Conservation (phyloP, 2,113 vertebrate species). For the Meleagris gallopavo region DNA sequence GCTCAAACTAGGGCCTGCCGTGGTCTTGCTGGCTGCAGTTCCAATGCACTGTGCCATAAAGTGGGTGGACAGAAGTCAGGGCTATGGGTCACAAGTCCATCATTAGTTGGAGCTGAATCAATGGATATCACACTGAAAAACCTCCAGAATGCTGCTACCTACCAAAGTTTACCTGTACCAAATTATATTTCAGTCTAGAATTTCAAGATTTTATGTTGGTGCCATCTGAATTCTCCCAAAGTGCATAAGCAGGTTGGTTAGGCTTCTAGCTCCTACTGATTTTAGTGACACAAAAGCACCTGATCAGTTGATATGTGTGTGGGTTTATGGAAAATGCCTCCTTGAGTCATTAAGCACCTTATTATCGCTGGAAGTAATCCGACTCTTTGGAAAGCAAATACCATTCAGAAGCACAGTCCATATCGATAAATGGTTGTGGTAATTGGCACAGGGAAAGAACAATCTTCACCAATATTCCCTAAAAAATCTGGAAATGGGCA, state of each 20-base stretch:
- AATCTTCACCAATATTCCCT: background rate
- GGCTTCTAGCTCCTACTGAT: background rate
- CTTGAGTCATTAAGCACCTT: background rate
- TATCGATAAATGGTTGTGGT: background rate
- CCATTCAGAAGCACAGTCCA: background rate
- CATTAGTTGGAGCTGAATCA: background rate
- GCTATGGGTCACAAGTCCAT: too few relatives aligned
- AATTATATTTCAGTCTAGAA: background rate
- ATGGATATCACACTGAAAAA: background rate
- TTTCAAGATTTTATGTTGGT: background rate
- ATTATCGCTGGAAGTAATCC: background rate
- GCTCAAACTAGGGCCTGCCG: background rate
- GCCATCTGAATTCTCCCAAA: background rate
- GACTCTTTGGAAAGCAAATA: background rate
- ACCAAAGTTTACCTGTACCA: background rate
- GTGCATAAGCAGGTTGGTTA: background rate
- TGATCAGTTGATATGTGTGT: background rate
- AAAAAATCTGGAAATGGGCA: background rate
- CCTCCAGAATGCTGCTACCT: background rate
- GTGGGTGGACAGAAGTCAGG: background rate
- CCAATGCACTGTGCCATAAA: fast-evolving
- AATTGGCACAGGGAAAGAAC: background rate
- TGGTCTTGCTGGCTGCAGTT: background rate
- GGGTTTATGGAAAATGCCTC: background rate
- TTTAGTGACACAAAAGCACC: background rate